phyloP scores from a whole-genome alignment of 2,797 vertebrate species.

The Sebastes trivittatus region DNA sequence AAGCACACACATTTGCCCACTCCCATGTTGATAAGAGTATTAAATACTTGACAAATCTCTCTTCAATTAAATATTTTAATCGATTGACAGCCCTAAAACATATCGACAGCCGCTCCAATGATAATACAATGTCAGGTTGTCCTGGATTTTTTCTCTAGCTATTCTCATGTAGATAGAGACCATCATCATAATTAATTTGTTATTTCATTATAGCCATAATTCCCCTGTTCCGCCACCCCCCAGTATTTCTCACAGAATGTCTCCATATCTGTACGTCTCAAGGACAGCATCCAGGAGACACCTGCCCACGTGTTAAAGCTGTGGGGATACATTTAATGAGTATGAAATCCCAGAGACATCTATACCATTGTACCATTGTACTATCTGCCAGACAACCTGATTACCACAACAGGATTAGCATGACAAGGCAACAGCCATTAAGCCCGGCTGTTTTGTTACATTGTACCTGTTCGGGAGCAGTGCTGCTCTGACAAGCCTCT shows the following conservation, averaged over 20 bases:
- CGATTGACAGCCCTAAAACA: background rate
- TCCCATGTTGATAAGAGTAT: no score
- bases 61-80: no score
- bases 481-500: background rate
- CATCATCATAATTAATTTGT: background rate
- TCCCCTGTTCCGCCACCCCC: background rate
- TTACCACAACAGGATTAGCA: conserved; percentile 26
- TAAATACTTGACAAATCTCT: no score
- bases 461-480: background rate
- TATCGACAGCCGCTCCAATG: background rate
- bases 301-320: background rate
- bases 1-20: no score
- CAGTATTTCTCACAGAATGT: background rate
- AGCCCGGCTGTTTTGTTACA: background rate
- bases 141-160: background rate
- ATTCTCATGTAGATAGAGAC: background rate
- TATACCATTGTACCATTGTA: background rate
- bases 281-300: background rate
- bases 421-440: conserved; percentile 10
- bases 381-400: conserved; percentile 18
- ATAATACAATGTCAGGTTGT: background rate
- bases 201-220: background rate
- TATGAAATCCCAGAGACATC: conserved; percentile 5
- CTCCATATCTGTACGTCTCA: background rate
- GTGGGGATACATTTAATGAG: conserved; percentile 28